Evolutionary conservation across 2,888 invertebrate genomes (phyloP).

Genomic region (Macaria notata): DNA sequence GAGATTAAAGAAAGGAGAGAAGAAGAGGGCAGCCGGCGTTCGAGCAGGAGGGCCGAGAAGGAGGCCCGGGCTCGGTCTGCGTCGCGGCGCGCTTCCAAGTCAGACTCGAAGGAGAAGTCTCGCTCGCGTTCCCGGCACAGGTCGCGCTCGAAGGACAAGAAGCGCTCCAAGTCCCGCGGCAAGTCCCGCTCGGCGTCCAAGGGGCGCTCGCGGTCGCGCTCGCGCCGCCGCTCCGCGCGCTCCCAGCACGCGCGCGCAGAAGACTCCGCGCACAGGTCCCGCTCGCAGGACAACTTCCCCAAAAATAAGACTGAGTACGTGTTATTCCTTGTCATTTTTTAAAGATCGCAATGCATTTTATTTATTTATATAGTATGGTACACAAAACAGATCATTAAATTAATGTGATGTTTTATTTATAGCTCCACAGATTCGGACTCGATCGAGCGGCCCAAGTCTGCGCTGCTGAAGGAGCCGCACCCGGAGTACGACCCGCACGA

Average conservation of each 20-base stretch:
- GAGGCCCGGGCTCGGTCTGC: constrained; percentile 50
- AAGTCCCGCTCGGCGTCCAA: constrained; percentile 56
- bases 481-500: constrained; percentile 78
- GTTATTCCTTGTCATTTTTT: background rate
- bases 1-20: constrained; percentile 54
- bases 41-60: constrained; percentile 56
- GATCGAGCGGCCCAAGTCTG: constrained; percentile 73
- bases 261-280: constrained; percentile 58
- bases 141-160: constrained; percentile 57
- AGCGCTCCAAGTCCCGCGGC: constrained; percentile 51
- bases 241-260: constrained; percentile 37
- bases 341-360: too few relatives aligned
- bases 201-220: constrained; percentile 46
- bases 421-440: constrained; percentile 77
- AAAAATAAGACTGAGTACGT: constrained; percentile 72
- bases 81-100: constrained; percentile 53
- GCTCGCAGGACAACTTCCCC: constrained; percentile 64
- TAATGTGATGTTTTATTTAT: constrained; percentile 21
- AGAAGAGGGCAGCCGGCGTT: constrained; percentile 46
- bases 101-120: constrained; percentile 54
- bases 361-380: too few relatives aligned
- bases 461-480: constrained; percentile 70
- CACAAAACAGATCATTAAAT: too few relatives aligned
- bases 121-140: constrained; percentile 51
- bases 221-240: constrained; percentile 38